phyloP scores from a whole-genome alignment of 1,140 invertebrate species.

The Trachymyrmex septentrionalis region DNA sequence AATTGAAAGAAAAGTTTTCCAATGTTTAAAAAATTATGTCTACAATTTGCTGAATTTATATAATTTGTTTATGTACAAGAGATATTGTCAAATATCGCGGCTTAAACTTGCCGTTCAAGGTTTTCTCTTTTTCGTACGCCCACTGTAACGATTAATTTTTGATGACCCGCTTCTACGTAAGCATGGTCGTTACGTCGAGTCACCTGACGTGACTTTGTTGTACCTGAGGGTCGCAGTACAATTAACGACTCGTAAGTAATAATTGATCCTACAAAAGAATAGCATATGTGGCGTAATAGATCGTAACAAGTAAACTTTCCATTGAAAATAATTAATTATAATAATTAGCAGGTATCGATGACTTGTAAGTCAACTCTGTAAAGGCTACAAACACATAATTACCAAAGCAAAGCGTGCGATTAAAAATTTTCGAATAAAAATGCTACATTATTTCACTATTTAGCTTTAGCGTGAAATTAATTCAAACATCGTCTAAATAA shows the following conservation, averaged over 20 bases:
- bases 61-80: neutral
- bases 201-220: constrained; percentile 69
- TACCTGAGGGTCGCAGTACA: constrained; percentile 51
- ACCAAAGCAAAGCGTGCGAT: neutral
- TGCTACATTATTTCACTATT: neutral
- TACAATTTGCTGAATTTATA: neutral
- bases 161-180: constrained; percentile 52
- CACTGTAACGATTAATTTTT: constrained; percentile 65
- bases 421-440: neutral
- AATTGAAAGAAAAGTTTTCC: neutral
- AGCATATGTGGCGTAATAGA: neutral
- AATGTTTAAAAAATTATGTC: neutral
- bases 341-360: constrained; percentile 44
- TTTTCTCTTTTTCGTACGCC: constrained; percentile 35
- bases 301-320: neutral
- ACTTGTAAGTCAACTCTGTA: neutral
- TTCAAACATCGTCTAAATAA: neutral
- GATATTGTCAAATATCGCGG: neutral
- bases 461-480: neutral
- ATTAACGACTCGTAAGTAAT: constrained; percentile 71
- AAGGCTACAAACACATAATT: neutral
- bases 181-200: constrained; percentile 52
- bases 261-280: constrained; percentile 28
- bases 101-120: neutral
- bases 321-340: constrained; percentile 1